Conservation (phyloP, 2,797 vertebrate genomes). For the Alcedo quadribrachys region DNA sequence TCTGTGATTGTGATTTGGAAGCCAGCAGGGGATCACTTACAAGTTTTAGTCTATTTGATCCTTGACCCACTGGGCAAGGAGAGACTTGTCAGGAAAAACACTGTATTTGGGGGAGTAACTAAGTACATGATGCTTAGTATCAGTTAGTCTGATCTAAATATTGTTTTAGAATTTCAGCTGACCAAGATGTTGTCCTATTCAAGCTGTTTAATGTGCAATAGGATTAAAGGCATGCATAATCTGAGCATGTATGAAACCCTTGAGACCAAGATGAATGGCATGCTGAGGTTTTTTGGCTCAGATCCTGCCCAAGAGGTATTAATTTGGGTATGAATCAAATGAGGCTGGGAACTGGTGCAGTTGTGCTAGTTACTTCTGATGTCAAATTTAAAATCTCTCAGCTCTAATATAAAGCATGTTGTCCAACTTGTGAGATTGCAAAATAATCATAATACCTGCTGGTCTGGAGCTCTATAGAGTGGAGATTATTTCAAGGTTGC, state of each 20-base stretch:
- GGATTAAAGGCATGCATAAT: conserved; percentile 67
- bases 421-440: neutral
- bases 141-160: conserved; percentile 65
- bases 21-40: conserved; percentile 58
- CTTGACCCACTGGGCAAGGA: conserved; percentile 58
- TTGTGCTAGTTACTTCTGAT: conserved; percentile 29
- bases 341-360: neutral
- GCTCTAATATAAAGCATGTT: conserved; percentile 8
- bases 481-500: neutral
- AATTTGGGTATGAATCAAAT: conserved; percentile 57
- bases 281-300: conserved; percentile 58
- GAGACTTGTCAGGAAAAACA: conserved; percentile 50
- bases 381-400: conserved; percentile 36
- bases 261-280: conserved; percentile 44
- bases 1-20: conserved; percentile 53
- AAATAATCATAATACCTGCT: neutral
- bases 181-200: conserved; percentile 68
- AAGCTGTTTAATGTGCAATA: conserved; percentile 72
- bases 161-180: conserved; percentile 71
- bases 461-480: neutral
- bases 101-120: conserved; percentile 40
- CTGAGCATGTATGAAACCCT: conserved; percentile 63
- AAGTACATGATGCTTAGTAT: conserved; percentile 63
- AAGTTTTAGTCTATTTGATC: conserved; percentile 67
- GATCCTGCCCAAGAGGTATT: conserved; percentile 62